Conservation (phyloP, 1,140 invertebrate genomes). For the Ylistrum balloti region DNA sequence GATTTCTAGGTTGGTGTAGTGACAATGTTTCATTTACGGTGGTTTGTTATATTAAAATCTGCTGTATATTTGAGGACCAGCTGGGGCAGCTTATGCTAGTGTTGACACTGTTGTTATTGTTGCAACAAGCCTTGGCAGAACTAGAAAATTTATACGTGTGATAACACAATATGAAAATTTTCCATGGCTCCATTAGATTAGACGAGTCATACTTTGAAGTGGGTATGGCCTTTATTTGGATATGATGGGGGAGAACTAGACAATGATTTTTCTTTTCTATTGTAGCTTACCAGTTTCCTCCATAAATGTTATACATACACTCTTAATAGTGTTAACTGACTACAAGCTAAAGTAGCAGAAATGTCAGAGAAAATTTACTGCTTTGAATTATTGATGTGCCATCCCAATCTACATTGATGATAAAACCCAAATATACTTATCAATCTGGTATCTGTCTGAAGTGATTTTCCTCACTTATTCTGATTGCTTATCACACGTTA, state of each 20-base stretch:
- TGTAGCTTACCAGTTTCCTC: not conserved
- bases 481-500: constrained; percentile 20
- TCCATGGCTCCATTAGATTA: not conserved
- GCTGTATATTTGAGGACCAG: constrained; percentile 35
- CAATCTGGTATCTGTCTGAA: constrained; percentile 33
- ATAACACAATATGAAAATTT: constrained; percentile 29
- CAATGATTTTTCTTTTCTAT: not conserved
- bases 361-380: not conserved
- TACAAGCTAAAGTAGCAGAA: not conserved
- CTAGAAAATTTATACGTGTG: constrained; percentile 19
- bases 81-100: constrained; percentile 22
- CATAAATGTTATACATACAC: too few species aligned
- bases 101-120: constrained; percentile 30
- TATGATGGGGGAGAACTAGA: too few species aligned
- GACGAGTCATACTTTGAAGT: too few species aligned
- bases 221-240: not conserved
- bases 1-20: constrained; percentile 25
- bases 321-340: not conserved
- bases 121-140: not conserved
- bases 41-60: constrained; percentile 40
- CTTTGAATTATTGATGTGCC: too few species aligned
- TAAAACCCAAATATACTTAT: constrained; percentile 40
- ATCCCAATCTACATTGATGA: constrained; percentile 8
- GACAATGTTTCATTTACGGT: constrained; percentile 38
- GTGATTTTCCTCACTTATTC: constrained; percentile 7